Evolutionary conservation across 2,797 vertebrate genomes (phyloP), one percentile per base, ranked within the genome.

Genomic region (Chaetodon trifasciatus): DNA sequence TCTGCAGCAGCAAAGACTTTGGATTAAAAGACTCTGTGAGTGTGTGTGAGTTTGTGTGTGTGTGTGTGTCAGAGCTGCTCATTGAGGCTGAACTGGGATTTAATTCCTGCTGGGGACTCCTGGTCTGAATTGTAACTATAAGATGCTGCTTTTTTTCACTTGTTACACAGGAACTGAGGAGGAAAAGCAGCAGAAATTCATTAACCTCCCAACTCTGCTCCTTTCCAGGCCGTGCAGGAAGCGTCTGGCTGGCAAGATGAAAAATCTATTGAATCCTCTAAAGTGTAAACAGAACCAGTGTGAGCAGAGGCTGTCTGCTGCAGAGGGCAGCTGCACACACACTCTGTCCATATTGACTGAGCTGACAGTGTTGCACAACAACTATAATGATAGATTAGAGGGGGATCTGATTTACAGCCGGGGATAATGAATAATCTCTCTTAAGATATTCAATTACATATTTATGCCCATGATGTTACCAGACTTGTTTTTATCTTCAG

Each of bases 271-370:
- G 53, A 84, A 87, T 65, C 65, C 78, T 69, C 53, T 61, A 9
- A 70, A 86, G 83, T 69, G 74, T 84, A 85, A 91, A 87, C 78
- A 86, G 6, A 70, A 66, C 37, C 37, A 61, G 49, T 69, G 63
- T 76, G 19, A 74, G 62, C 66, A 16, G n/a, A 85, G 61, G 53
- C 61, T 53, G 56, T 72, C 58, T 17, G 64, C 74, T 56, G 47
- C 73, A 71, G 81, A 79, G 75, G 80, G 70, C 70, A 73, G 71
- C 73, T 70, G 78, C 58, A 40, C 65, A 56, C 35, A 2, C 23
- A 67, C 78, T 72, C 57, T 35, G 77, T 82, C 46, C 56, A 69
- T 82, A 89, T 83, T 88, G 86, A 92, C 81, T 69, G 42, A 52
- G 81, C 61, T 80, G 52, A 83, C 73, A 37, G 39, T 87, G 87